These are phyloP conservation scores for Upupa epops DNA, from an alignment of 2,113 vertebrate genomes.

Conservation along the genomic window DNA sequence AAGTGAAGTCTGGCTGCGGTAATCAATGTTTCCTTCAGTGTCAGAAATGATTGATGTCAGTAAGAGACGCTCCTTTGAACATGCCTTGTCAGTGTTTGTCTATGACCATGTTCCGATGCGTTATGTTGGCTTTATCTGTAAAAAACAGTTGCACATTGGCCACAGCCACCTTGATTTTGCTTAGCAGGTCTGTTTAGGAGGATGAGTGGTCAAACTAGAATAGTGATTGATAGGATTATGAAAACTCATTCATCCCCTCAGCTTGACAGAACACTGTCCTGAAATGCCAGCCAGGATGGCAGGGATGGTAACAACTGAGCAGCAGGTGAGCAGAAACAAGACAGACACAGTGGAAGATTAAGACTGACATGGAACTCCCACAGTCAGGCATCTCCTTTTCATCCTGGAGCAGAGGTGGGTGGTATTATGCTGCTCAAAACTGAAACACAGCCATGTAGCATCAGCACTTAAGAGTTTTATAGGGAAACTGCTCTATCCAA, in stretches of 20 bases:
- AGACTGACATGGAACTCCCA: not conserved
- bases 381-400: not conserved
- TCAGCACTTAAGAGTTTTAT: not conserved
- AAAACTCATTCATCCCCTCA: not conserved
- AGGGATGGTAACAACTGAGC: not conserved
- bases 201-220: not conserved
- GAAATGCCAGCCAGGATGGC: not conserved
- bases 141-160: not conserved
- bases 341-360: not conserved
- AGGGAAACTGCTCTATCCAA: not conserved
- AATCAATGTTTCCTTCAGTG: not conserved
- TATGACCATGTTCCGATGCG: not conserved
- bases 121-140: not conserved
- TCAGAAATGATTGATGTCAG: not conserved
- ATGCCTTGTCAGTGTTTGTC: fast-evolving
- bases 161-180: not conserved
- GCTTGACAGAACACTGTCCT: not conserved
- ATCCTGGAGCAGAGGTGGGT: not conserved
- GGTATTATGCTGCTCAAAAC: fast-evolving
- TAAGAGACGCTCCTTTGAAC: not conserved
- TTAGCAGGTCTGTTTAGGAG: not conserved
- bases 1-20: not conserved
- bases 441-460: not conserved
- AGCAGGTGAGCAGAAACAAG: not conserved
- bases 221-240: not conserved